Evolutionary conservation across 1,140 invertebrate species (phyloP), one percentile per base, ranked within the genome.

Genomic region (Panulirus ornatus): DNA sequence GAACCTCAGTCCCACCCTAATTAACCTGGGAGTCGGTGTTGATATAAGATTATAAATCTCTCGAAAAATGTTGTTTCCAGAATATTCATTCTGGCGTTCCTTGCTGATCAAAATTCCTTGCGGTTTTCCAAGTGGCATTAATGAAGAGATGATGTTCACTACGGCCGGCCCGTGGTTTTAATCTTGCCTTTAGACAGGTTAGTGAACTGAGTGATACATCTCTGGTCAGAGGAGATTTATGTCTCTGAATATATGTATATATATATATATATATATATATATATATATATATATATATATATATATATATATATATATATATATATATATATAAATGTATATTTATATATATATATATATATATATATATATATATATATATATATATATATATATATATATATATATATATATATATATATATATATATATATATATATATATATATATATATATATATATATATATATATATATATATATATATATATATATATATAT

Each of bases 201-300:
- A n/a, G n/a, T n/a, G n/a, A n/a, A n/a, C n/a, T n/a, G n/a, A n/a
- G n/a, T n/a, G n/a, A n/a, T n/a, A n/a, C n/a, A n/a, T n/a, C n/a
- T n/a, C n/a, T n/a, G n/a, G n/a, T n/a, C n/a, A n/a, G n/a, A 9
- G 30, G n/a, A 11, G 2, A 71, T 30, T 9, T 22, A 71, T 71
- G 30, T 71, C n/a, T 71, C n/a, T 71, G 30, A 27, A 71, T 71
- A 71, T 71, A 71, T 71, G 30, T 71, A 71, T 71, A 71, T 71
- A 71, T 71, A 71, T 71, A 71, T 71, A 71, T 71, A 71, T 71
- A 71, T 71, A 71, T 71, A 71, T 71, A 71, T 71, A 71, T 71
- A 71, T 71, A 71, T 71, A 36, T 71, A 71, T 71, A 34, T 71
- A 36, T 71, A 71, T 71, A 71, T 71, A 71, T 71, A 71, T 71